Conservation (phyloP, 2,797 vertebrate genomes). For the Sternotherus odoratus region DNA sequence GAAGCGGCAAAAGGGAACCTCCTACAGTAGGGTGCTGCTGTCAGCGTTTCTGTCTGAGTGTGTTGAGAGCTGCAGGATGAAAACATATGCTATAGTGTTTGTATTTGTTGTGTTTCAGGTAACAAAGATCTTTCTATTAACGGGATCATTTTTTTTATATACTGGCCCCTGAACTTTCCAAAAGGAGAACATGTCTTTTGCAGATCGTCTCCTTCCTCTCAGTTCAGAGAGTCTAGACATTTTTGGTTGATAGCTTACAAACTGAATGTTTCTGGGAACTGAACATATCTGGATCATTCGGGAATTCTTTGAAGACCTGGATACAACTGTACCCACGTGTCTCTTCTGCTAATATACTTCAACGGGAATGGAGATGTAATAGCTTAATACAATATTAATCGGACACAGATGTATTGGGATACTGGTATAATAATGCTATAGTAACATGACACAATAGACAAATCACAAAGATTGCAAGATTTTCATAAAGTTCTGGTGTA, state of each 20-base stretch:
- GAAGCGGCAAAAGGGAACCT: neutral
- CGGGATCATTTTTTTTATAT: neutral
- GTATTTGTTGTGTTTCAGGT: conserved; percentile 21
- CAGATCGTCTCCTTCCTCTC: neutral
- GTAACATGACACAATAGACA: conserved; percentile 49
- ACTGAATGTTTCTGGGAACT: conserved; percentile 56
- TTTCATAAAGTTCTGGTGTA: conserved; percentile 36
- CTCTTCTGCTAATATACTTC: conserved; percentile 49
- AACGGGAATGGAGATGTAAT: conserved; percentile 48
- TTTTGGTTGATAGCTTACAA: conserved; percentile 50
- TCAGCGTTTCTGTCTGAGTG: neutral
- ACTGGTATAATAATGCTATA: neutral
- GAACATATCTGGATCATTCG: conserved; percentile 25
- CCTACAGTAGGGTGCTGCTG: neutral
- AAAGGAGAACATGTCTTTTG: neutral
- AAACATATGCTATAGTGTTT: neutral
- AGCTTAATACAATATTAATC: neutral
- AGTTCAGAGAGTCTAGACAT: conserved; percentile 46
- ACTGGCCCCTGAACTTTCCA: neutral
- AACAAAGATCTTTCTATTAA: conserved; percentile 27
- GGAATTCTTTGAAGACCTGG: conserved; percentile 60
- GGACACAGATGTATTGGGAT: neutral
- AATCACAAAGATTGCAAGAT: conserved; percentile 27
- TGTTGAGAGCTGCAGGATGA: neutral
- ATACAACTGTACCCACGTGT: conserved; percentile 21